Conservation (phyloP, 1,140 invertebrate genomes). For the Aphelinus certus region DNA sequence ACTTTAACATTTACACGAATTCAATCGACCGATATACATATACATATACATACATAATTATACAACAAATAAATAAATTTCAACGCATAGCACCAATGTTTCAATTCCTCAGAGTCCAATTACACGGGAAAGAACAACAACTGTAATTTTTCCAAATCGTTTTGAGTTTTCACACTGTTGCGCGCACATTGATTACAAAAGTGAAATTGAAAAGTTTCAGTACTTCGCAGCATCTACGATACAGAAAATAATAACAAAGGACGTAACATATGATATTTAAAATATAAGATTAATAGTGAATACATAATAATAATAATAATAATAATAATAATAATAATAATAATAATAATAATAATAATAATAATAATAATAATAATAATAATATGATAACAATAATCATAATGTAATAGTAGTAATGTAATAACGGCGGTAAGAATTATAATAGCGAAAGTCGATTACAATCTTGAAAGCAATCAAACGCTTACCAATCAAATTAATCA, state of each 20-base stretch:
- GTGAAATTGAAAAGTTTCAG: slow-evolving; percentile 32
- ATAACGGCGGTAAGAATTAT: not conserved
- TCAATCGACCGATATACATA: too few relatives aligned
- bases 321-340: not conserved
- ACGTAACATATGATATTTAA: not conserved
- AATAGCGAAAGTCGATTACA: not conserved
- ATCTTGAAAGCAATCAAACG: slow-evolving; percentile 25
- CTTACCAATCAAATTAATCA: slow-evolving; percentile 33
- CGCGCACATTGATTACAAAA: slow-evolving; percentile 6
- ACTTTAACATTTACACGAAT: not conserved
- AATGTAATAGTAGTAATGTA: not conserved
- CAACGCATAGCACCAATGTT: too few relatives aligned
- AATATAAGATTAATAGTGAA: not conserved
- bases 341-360: not conserved
- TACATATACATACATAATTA: too few relatives aligned
- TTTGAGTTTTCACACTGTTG: slow-evolving; percentile 4
- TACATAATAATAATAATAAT: not conserved
- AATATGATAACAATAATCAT: not conserved
- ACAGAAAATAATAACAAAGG: slow-evolving; percentile 10
- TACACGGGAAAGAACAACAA: too few relatives aligned
- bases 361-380: not conserved
- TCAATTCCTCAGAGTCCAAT: too few relatives aligned
- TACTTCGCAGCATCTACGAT: slow-evolving; percentile 39
- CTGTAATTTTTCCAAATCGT: not conserved
- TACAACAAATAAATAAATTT: too few relatives aligned